Conservation (phyloP, 1,140 invertebrate species). For the Lasioglossum baleicum region DNA sequence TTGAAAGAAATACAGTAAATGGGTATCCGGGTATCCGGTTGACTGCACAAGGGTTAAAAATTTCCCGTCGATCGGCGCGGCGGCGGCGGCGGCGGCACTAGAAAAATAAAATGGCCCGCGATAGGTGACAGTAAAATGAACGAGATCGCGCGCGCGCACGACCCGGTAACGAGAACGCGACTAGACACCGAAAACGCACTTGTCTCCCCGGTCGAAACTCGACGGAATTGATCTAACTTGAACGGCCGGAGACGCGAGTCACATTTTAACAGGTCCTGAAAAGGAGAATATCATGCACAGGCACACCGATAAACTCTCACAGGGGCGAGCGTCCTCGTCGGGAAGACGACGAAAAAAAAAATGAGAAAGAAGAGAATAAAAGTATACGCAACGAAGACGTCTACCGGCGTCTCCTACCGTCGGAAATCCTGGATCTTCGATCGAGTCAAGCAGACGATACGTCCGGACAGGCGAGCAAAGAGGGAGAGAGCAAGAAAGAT, state of each 20-base stretch:
- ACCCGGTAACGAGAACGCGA: neutral
- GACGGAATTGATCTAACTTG: slow-evolving; percentile 15
- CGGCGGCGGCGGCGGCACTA: too few relatives aligned
- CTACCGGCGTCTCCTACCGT: slow-evolving; percentile 64
- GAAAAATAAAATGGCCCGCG: neutral
- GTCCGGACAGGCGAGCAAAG: slow-evolving; percentile 46
- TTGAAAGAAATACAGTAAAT: too few relatives aligned
- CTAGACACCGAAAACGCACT: slow-evolving; percentile 18
- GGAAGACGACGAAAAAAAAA: neutral
- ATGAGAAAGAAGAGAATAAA: slow-evolving; percentile 16
- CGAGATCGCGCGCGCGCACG: neutral
- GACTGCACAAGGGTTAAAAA: too few relatives aligned
- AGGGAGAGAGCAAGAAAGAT: slow-evolving; percentile 39
- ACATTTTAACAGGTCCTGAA: slow-evolving; percentile 36
- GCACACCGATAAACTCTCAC: slow-evolving; percentile 31
- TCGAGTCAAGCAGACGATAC: slow-evolving; percentile 65
- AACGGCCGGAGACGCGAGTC: slow-evolving; percentile 13
- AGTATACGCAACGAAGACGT: slow-evolving; percentile 42
- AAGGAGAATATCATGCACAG: slow-evolving; percentile 30
- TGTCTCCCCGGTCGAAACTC: slow-evolving; percentile 2
- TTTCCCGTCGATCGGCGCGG: too few relatives aligned
- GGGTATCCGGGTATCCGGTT: too few relatives aligned
- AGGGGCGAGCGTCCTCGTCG: neutral
- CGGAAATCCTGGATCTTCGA: slow-evolving; percentile 76
- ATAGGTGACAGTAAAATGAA: neutral